Conservation (phyloP, 2,797 vertebrate species). For the Labroides dimidiatus region DNA sequence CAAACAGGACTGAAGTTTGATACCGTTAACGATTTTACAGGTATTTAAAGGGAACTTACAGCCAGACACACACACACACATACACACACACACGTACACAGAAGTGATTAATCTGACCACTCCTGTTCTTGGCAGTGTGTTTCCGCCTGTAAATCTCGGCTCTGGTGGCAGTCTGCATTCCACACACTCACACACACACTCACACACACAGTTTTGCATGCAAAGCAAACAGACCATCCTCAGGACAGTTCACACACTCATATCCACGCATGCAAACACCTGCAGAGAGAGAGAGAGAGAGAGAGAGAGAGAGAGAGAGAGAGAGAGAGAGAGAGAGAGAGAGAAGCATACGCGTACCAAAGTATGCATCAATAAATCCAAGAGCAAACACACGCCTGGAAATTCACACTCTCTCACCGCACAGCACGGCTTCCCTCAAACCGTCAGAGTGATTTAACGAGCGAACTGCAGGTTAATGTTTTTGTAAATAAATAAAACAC, state of each 20-base stretch:
- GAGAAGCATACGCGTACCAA: constrained; percentile 25
- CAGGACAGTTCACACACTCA: constrained; percentile 24
- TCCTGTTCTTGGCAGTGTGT: constrained; percentile 67
- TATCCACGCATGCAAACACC: constrained; percentile 43
- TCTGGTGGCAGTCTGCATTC: constrained; percentile 66
- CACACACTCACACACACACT: constrained; percentile 34
- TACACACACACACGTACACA: constrained; percentile 4
- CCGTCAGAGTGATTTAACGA: not conserved
- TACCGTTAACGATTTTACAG: too few species aligned
- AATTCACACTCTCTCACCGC: constrained; percentile 1
- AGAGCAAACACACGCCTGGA: constrained; percentile 46
- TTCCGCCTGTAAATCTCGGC: constrained; percentile 75
- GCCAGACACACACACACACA: constrained; percentile 22
- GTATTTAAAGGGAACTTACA: too few species aligned
- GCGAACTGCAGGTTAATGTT: too few species aligned
- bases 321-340: constrained; percentile 21
- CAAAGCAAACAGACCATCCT: constrained; percentile 39
- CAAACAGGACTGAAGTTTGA: too few species aligned
- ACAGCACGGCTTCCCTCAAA: not conserved
- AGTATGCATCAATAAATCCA: constrained; percentile 35
- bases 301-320: constrained; percentile 34
- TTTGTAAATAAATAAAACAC: too few species aligned
- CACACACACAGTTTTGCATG: not conserved
- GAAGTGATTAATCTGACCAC: constrained; percentile 73
- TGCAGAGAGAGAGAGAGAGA: constrained; percentile 43